phyloP scores from a whole-genome alignment of 2,888 invertebrate species.

The Amiota communis region DNA sequence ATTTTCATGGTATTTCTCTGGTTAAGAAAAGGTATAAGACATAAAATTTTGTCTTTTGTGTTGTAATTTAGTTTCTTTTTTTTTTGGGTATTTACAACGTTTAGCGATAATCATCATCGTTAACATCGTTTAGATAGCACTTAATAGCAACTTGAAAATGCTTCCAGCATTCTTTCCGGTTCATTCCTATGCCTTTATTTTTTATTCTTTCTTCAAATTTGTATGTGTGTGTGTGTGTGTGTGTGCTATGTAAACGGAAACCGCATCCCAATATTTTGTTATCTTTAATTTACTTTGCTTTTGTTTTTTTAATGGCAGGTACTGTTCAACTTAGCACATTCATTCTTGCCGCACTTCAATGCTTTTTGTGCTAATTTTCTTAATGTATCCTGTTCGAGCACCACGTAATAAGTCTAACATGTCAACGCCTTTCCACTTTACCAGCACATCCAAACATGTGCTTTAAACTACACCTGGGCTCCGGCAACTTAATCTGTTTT shows the following conservation, averaged over 20 bases:
- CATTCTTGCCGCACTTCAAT: slow-evolving; percentile 18
- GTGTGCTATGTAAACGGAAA: no score
- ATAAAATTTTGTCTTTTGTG: neutral
- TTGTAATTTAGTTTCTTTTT: neutral
- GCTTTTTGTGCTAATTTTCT: slow-evolving; percentile 57
- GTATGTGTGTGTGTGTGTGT: no score
- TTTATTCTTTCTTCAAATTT: no score
- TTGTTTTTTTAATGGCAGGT: no score
- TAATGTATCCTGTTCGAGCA: slow-evolving; percentile 54
- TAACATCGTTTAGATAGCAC: slow-evolving; percentile 61
- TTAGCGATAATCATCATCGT: slow-evolving; percentile 14
- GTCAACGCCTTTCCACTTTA: neutral
- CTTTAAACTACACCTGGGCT: slow-evolving; percentile 21
- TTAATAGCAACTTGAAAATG: slow-evolving; percentile 56
- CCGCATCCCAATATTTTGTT: neutral
- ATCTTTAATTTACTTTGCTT: neutral
- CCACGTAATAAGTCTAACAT: neutral
- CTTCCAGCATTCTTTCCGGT: slow-evolving; percentile 60
- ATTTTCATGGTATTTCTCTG: no score
- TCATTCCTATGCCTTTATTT: neutral
- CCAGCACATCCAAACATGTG: neutral
- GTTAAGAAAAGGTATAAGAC: neutral
- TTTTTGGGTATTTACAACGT: neutral
- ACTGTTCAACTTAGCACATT: neutral
- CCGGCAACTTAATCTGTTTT: slow-evolving; percentile 24